Percentiles rank a stretch among this genome's conserved stretches.
Evolutionary conservation across 2,113 vertebrate species (phyloP).

Genomic region (Mohoua ochrocephala): DNA sequence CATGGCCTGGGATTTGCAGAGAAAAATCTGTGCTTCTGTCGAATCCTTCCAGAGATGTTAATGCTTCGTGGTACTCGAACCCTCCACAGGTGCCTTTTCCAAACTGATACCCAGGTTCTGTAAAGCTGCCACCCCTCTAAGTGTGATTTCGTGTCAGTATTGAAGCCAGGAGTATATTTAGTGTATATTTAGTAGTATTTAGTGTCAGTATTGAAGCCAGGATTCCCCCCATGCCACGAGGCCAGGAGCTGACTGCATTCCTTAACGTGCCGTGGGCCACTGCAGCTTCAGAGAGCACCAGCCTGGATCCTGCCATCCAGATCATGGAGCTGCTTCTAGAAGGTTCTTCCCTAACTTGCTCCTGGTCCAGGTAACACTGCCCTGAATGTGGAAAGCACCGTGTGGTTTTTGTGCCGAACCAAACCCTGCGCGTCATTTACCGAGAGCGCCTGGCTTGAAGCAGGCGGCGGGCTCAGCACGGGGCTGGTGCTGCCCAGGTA

Average conservation of each 20-base stretch:
- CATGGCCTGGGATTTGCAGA: not conserved
- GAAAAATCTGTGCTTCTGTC: not conserved
- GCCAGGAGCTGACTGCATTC: not conserved
- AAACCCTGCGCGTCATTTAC: not conserved
- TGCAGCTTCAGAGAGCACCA: not conserved
- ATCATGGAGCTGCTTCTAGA: not conserved
- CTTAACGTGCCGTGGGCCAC: accelerated
- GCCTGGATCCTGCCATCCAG: not conserved
- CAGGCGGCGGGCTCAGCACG: not conserved
- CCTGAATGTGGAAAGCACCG: not conserved
- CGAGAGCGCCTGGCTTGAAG: not conserved
- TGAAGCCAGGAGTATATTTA: not conserved
- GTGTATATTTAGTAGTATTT: too few relatives aligned
- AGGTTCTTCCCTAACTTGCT: not conserved
- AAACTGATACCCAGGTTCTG: not conserved
- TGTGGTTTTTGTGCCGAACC: not conserved
- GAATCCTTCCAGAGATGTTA: not conserved
- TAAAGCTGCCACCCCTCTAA: not conserved
- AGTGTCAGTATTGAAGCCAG: not conserved
- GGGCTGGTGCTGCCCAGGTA: not conserved
- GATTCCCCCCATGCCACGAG: not conserved
- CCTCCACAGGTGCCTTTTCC: not conserved
- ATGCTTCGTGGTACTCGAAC: not conserved
- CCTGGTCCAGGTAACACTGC: not conserved
- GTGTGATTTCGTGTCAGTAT: not conserved